These are phyloP conservation scores for Strongylocentrotus purpuratus DNA, from an alignment of 35 echinoderm and acorn worm genomes.

Conservation along the genomic window DNA sequence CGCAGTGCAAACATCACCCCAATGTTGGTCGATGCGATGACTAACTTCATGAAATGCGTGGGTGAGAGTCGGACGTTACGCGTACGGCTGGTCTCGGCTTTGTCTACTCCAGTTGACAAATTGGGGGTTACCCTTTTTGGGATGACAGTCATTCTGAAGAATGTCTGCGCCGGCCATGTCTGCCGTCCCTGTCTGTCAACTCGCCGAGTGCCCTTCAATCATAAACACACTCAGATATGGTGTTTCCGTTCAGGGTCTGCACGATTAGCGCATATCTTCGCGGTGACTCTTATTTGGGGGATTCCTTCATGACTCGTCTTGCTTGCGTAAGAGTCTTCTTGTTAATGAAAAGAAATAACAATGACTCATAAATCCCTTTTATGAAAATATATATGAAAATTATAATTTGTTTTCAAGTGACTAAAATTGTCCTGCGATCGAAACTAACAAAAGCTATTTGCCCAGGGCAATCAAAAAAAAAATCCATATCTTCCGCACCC, in stretches of 20 bases:
- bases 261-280: not conserved
- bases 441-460: no score
- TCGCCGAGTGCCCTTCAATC: not conserved
- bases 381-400: no score
- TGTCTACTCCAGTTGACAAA: not conserved
- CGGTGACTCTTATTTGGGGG: not conserved
- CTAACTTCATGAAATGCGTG: not conserved
- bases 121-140: not conserved
- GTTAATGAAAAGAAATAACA: not conserved
- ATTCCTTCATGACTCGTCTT: not conserved
- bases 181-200: not conserved
- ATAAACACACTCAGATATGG: conserved; percentile 1
- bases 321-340: not conserved
- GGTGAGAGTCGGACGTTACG: not conserved
- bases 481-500: no score
- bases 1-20: not conserved
- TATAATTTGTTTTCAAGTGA: not conserved
- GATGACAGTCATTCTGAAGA: not conserved
- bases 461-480: no score
- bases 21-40: not conserved
- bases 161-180: not conserved
- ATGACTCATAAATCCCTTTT: not conserved
- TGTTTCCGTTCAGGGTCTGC: not conserved
- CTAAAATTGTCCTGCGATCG: not conserved
- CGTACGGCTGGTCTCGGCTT: not conserved